A percentile compares a stretch with the other conserved stretches of the same genome.
Evolutionary conservation across 2,113 vertebrate genomes (phyloP).

Genomic region (Seriola quinqueradiata): DNA sequence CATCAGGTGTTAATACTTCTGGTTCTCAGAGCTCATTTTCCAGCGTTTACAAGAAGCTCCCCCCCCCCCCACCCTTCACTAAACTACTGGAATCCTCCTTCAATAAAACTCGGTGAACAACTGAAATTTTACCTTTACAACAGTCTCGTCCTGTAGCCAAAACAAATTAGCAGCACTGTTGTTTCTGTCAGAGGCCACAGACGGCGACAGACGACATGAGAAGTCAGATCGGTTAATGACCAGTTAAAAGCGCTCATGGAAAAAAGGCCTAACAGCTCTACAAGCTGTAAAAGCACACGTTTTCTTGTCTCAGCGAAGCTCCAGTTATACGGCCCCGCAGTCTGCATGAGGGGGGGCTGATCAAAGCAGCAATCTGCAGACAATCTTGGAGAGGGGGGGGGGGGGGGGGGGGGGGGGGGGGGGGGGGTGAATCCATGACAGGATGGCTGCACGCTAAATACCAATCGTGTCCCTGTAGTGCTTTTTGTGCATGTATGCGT

Average conservation of each 20-base stretch:
- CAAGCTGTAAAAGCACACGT: not conserved
- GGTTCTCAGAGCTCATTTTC: constrained; percentile 12
- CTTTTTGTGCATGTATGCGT: not conserved
- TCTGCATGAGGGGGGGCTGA: not conserved
- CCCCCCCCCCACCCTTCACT: not conserved
- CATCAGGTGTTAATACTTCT: constrained; percentile 9
- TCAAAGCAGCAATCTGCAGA: constrained; percentile 2
- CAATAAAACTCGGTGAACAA: not conserved
- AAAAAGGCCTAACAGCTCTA: not conserved
- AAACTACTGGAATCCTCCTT: not conserved
- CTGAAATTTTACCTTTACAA: not conserved
- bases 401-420: not conserved
- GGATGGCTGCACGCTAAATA: not conserved
- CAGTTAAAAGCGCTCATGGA: not conserved
- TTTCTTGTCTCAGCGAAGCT: not conserved
- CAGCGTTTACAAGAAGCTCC: constrained; percentile 7
- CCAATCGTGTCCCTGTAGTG: not conserved
- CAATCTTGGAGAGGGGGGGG: not conserved
- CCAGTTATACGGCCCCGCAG: not conserved
- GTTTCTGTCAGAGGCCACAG: not conserved
- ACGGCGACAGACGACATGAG: not conserved
- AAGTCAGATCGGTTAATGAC: not conserved
- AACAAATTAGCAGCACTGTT: not conserved
- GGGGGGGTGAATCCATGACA: not conserved
- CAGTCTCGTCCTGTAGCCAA: not conserved